Conservation (phyloP, 1,140 invertebrate genomes). For the Drosophila simulans region DNA sequence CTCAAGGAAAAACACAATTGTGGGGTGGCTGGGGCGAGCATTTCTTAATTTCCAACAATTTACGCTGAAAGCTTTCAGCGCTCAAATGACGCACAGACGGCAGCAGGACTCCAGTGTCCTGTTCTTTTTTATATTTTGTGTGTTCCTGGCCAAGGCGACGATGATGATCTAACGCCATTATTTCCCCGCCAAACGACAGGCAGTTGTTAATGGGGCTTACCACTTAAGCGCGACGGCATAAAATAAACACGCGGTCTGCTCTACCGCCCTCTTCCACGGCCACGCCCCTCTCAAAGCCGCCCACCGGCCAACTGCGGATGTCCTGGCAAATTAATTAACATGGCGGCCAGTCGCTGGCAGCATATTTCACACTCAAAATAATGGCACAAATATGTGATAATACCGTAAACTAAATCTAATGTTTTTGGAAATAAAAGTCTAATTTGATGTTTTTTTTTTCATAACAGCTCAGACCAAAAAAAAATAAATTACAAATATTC, state of each 20-base stretch:
- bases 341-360: constrained; percentile 50
- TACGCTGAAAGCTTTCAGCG: constrained; percentile 81
- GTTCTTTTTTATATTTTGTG: constrained; percentile 6
- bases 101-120: constrained; percentile 42
- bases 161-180: constrained; percentile 83
- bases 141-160: constrained; percentile 54
- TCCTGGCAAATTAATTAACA: constrained; percentile 83
- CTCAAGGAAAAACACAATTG: constrained; percentile 24
- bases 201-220: constrained; percentile 83
- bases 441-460: no score
- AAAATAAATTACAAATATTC: no score
- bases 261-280: neutral
- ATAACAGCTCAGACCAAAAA: no score
- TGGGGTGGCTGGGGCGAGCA: constrained; percentile 46
- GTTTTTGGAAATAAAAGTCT: no score
- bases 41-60: constrained; percentile 83
- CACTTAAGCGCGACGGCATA: constrained; percentile 81
- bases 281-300: neutral
- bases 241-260: constrained; percentile 69
- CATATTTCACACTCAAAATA: constrained; percentile 21
- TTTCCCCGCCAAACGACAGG: constrained; percentile 76
- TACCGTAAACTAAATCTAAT: no score
- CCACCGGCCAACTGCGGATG: constrained; percentile 48
- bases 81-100: constrained; percentile 75
- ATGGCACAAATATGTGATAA: neutral